phyloP scores from a whole-genome alignment of 1,140 invertebrate species.

The Mylabris phalerata region DNA sequence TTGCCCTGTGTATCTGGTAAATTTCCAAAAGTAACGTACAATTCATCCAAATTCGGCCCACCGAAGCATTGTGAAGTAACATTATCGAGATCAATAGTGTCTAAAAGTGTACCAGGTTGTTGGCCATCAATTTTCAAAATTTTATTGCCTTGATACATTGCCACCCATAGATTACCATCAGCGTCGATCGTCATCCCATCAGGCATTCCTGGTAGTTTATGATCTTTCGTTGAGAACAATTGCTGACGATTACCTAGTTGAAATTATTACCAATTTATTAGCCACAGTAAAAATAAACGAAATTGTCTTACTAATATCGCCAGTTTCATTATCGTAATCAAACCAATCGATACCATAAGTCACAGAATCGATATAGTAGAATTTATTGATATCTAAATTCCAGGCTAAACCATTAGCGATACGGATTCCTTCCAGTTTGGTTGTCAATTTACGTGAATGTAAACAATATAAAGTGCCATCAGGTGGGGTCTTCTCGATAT shows the following conservation, averaged over 20 bases:
- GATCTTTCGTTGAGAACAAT: conserved; percentile 24
- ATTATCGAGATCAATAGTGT: conserved; percentile 26
- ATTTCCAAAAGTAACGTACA: conserved; percentile 66
- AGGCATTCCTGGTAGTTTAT: conserved; percentile 41
- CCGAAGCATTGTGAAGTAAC: conserved; percentile 76
- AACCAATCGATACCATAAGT: conserved; percentile 59
- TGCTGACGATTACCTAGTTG: conserved; percentile 25
- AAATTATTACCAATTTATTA: background rate
- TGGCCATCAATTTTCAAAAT: conserved; percentile 34
- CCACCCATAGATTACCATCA: conserved; percentile 58
- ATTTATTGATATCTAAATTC: conserved; percentile 56
- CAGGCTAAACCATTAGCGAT: conserved; percentile 79
- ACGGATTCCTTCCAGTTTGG: conserved; percentile 45
- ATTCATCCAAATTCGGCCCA: conserved; percentile 61
- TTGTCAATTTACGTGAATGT: conserved; percentile 12
- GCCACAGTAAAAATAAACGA: background rate
- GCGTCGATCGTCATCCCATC: conserved; percentile 65
- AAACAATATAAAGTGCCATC: conserved; percentile 44
- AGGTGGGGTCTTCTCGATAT: too few relatives aligned
- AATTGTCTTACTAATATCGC: too few relatives aligned
- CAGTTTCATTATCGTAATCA: conserved; percentile 41
- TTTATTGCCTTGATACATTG: conserved; percentile 43
- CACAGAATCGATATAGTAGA: conserved; percentile 70
- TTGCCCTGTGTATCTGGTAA: conserved; percentile 16
- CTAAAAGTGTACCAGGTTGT: conserved; percentile 26